Base-by-base conservation (phyloP, 2,888 invertebrate genomes). In the Andrena praecox region DNA sequence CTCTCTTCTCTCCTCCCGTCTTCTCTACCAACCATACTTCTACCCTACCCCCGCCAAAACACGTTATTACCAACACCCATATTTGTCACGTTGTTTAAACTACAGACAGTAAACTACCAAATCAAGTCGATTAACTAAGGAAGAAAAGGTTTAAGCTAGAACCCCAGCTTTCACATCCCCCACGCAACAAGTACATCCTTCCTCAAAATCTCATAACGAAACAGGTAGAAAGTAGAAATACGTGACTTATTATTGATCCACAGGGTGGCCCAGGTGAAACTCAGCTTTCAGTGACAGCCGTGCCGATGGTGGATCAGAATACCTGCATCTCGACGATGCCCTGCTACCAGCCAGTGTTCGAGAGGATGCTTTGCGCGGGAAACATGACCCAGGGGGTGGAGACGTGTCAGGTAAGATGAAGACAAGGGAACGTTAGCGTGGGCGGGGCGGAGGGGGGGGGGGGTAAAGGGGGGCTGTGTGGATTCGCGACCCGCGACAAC, bases 291-390 rank as follows among this genome's bases (percentile, higher is more conserved):
- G 81, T 77, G 80, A 85, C 77, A 69, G 42, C 52, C 16, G 86
- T 84, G 31, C 80, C 77, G 20, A 59, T 87, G 35, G 70, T 89
- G 75, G 84, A 89, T 81, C 88, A 79, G 56, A 48, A 29, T 33
- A 82, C 50, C 78, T 89, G 89, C 76, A 52, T 2, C 7, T 52
- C 52, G 77, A 52, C 31, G 84, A 86, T 84, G 92, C 87, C 87
- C 48, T 54, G 69, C 16, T 83, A 86, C 80, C 62, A 63, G 66
- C 86, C 94, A 0, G 93, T 96, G 68, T 95, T 95, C 1, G 91
- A 91, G 67, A 94, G 95, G 87, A 96, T 96, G 96, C 94, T 96
- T 90, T 96, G 96, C 89, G 96, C 96, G 0, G 96, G 96, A 52
- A 95, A 95, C 87, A 94, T 95, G 86, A 95, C 24, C 94, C 95